Percentiles rank a stretch among this genome's conserved stretches.
Evolutionary conservation across 2,797 vertebrate species (phyloP).

Genomic region (Manis crassicaudata): DNA sequence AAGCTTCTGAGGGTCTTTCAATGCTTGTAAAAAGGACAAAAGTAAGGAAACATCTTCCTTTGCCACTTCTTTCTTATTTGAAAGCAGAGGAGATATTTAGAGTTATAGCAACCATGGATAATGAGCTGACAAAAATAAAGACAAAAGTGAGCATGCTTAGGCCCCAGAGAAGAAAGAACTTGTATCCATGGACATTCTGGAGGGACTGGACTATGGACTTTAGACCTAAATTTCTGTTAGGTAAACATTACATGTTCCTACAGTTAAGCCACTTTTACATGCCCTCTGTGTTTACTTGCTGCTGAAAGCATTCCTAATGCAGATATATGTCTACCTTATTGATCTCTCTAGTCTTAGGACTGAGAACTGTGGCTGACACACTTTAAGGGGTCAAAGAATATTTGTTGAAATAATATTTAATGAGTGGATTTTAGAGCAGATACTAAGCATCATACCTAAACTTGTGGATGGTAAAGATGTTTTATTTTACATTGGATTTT

Average conservation of each 20-base stretch:
- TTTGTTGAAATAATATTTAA: not conserved
- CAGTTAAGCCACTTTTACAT: not conserved
- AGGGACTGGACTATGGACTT: not conserved
- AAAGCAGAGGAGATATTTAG: not conserved
- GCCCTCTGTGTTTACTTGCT: not conserved
- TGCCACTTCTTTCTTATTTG: not conserved
- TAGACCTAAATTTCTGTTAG: not conserved
- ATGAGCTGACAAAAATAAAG: not conserved
- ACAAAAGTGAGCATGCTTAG: not conserved
- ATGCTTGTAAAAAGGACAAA: not conserved
- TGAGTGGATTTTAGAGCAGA: not conserved
- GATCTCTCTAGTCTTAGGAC: not conserved
- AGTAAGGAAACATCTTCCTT: not conserved
- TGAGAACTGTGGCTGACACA: not conserved
- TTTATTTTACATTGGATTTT: conserved; percentile 11
- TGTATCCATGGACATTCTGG: not conserved
- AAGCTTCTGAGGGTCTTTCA: not conserved
- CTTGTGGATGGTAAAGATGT: not conserved
- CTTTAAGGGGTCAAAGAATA: not conserved
- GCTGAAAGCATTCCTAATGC: not conserved
- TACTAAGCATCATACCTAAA: not conserved
- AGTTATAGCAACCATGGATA: not conserved
- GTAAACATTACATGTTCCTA: not conserved
- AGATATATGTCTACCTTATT: not conserved
- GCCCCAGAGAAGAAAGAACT: not conserved